phyloP scores from a whole-genome alignment of 2,888 invertebrate species.

The Coleophora flavipennella region DNA sequence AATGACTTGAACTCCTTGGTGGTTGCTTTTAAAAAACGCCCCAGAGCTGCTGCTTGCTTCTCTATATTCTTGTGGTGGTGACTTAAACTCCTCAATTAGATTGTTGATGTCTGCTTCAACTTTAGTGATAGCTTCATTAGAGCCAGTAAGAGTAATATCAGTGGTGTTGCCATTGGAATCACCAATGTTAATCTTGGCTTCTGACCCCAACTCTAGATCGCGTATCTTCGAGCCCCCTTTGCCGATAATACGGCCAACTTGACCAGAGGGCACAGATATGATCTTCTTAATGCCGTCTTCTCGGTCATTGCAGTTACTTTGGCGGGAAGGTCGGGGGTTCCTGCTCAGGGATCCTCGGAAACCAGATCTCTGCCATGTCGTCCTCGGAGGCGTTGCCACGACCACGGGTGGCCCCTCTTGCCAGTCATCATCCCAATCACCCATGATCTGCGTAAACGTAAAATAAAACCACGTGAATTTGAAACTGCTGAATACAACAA shows the following conservation, averaged over 20 bases:
- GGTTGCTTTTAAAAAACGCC: conserved; percentile 41
- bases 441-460: too few species aligned
- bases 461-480: too few species aligned
- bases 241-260: conserved; percentile 77
- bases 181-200: conserved; percentile 80
- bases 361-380: not conserved
- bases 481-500: too few species aligned
- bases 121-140: conserved; percentile 56
- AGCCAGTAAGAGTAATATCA: conserved; percentile 63
- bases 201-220: conserved; percentile 81
- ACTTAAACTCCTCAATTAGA: conserved; percentile 38
- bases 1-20: conserved; percentile 49
- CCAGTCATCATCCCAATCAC: not conserved
- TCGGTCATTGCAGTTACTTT: conserved; percentile 19
- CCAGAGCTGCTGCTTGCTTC: conserved; percentile 20
- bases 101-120: conserved; percentile 51
- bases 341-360: conserved; percentile 18
- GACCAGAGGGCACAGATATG: conserved; percentile 44
- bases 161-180: conserved; percentile 45
- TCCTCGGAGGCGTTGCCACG: not conserved
- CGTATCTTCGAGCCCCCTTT: conserved; percentile 89
- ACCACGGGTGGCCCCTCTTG: not conserved
- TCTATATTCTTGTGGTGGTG: conserved; percentile 16
- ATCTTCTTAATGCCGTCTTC: conserved; percentile 38
- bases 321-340: too few species aligned